phyloP scores from a whole-genome alignment of 2,113 vertebrate species.

The Cynopterus brachyotis region DNA sequence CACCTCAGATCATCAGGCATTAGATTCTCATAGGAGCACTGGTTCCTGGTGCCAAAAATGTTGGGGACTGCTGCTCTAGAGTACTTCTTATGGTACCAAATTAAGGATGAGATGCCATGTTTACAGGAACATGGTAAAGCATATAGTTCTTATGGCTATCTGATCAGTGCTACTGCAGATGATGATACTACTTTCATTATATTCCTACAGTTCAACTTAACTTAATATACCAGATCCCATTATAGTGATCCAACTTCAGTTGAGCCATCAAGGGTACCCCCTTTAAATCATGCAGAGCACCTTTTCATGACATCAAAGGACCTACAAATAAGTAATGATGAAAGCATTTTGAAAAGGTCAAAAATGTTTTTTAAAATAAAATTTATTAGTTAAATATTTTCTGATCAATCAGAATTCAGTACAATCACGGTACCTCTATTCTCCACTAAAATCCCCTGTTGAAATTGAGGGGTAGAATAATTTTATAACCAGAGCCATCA shows the following conservation, averaged over 20 bases:
- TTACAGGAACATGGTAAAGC: neutral
- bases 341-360: neutral
- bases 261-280: accelerated
- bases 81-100: neutral
- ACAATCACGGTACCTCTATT: neutral
- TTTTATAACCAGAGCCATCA: neutral
- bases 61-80: too few species aligned
- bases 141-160: neutral
- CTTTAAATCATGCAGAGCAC: neutral
- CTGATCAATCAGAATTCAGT: neutral
- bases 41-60: too few species aligned
- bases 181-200: too few species aligned
- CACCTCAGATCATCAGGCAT: too few species aligned
- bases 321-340: neutral
- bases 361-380: neutral
- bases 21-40: too few species aligned
- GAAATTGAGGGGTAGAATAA: neutral
- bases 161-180: neutral
- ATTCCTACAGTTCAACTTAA: neutral
- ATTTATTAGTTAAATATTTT: neutral
- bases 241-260: neutral
- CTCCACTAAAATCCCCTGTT: neutral
- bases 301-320: neutral
- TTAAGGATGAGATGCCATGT: neutral
- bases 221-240: neutral